Evolutionary conservation across 2,113 vertebrate species (phyloP).

Genomic region (Galemys pyrenaicus): DNA sequence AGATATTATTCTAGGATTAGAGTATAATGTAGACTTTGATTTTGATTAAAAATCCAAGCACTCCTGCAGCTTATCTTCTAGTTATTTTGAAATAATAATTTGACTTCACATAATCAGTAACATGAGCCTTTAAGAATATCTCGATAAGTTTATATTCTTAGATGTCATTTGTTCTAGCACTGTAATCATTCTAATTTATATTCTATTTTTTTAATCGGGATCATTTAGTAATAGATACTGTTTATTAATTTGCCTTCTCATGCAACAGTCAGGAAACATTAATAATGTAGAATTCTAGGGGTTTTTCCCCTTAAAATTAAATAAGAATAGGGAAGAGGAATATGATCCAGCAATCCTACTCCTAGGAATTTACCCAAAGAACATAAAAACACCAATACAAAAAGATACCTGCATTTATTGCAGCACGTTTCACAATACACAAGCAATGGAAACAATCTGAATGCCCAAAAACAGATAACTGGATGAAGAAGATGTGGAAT

Average conservation of each 20-base stretch:
- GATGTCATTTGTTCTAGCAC: not conserved
- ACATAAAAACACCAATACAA: too few relatives aligned
- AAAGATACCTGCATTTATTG: too few relatives aligned
- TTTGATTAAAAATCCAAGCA: not conserved
- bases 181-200: constrained; percentile 2
- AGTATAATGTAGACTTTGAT: not conserved
- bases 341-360: too few relatives aligned
- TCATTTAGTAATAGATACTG: constrained; percentile 16
- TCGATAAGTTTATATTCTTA: constrained; percentile 7
- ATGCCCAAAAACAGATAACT: too few relatives aligned
- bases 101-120: not conserved
- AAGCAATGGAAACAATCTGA: too few relatives aligned
- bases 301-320: not conserved
- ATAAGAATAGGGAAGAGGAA: not conserved
- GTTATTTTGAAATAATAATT: not conserved
- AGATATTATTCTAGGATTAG: not conserved
- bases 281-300: not conserved
- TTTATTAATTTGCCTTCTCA: constrained; percentile 8
- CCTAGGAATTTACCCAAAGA: too few relatives aligned
- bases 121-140: constrained; percentile 3
- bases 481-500: too few relatives aligned
- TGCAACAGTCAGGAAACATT: not conserved
- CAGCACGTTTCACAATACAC: too few relatives aligned
- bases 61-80: not conserved
- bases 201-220: not conserved